Base-by-base conservation (phyloP, 2,113 vertebrate species). In the Gila orcuttii region DNA sequence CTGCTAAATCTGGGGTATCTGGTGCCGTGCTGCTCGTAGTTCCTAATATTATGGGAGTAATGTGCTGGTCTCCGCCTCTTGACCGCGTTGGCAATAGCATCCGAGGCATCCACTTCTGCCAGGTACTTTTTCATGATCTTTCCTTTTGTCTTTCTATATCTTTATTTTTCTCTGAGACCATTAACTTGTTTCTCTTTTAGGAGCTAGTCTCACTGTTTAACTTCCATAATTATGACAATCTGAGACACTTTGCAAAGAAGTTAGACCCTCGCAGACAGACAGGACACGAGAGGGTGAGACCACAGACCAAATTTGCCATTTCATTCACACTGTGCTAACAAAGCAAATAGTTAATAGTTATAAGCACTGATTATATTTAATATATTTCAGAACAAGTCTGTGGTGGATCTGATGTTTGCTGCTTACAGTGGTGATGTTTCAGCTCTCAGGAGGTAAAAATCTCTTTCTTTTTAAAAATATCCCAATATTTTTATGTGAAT, bases 181-280 rank as follows among this genome's bases (percentile, higher is more conserved):
- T 19, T 68, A n/a, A 59, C 74, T 23, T 52, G 5, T 4, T 62
- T 52, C 86, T 21, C 64, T 81, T 66, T 89, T 79, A 98, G 97
- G 96, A 96, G 12, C 79, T 98, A 86, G 96, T 98, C 62, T 97
- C 96, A 25, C 85, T 96, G 59, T 97, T 97, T 91, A 97, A 97
- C 90, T 98, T 98, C 90, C 97, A 98, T 92, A 97, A 97, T 87
- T 98, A 97, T 8, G 97, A 98, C 93, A 97, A 98, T 91, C 89
- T 98, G 90, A 94, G 95, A 86, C 96, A 97, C 90, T 97, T 96
- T 88, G 91, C 93, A 0, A 96, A 94, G 90, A 98, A 97, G 87
- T 91, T 96, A 47, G 97, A 98, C 87, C 97, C 97, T 45, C 93
- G 96, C 42, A 95, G 95, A 86, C 95, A 93, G 87, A 92, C 93